Evolutionary conservation across 2,797 vertebrate species (phyloP), one percentile per base, ranked within the genome.

Genomic region (Delichon dasypus): DNA sequence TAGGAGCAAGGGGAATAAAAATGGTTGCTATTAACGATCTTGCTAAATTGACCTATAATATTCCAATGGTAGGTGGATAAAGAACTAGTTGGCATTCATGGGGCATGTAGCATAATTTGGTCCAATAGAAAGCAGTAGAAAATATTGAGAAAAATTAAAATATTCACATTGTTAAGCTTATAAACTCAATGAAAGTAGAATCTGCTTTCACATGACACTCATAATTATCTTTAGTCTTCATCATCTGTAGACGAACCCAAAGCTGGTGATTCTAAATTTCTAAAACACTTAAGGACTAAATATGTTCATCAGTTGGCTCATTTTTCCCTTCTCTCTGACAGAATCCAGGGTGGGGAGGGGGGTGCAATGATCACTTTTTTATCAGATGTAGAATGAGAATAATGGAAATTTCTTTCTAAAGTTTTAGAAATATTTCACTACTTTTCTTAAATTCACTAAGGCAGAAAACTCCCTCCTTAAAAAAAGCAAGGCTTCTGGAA

Each of bases 121-220:
- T 65, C 55, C 48, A 1, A 23, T 5, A 68, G 55, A 51, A 86
- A 87, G 51, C 34, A 61, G 32, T 8, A 72, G 44, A 82, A 90
- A 87, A 82, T 76, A 75, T 10, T 66, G 40, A 86, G 27, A 78
- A 81, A 94, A 96, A 88, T 20, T 6, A 62, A 89, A 92, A 72
- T 62, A 84, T 62, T 91, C 55, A 66, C 29, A 70, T 57, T 87
- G 11, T 82, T 80, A 93, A 73, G 36, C 34, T 36, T 76, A 36
- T 26, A 79, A 91, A 79, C 25, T 36, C 51, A 88, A 27, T 27
- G 40, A 84, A 62, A 88, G 36, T 42, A 47, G 51, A 70, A 71
- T 58, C 75, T 80, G 45, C 25, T 90, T 92, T 73, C 27, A 42
- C 25, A 62, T 25, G 36, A 62, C 36, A 77, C n/a, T 83, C 53